These are phyloP conservation scores for Holacanthella duospinosa DNA, from an alignment of 2,888 invertebrate species.

Conservation along the genomic window DNA sequence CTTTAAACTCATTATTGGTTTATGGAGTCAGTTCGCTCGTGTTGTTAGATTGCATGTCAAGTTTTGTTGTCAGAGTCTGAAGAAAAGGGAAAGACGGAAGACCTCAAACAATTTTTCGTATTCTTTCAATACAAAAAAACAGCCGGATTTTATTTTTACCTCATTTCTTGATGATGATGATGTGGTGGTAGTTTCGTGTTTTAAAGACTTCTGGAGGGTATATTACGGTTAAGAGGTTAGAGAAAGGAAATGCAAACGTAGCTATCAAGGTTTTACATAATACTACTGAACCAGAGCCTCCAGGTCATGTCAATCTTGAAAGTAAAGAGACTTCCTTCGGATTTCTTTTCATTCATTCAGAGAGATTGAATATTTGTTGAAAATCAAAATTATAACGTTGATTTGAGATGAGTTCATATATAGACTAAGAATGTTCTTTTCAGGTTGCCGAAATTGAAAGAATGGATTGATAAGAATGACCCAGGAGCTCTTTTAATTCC, in stretches of 20 bases:
- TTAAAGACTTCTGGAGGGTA: background rate
- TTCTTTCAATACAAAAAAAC: background rate
- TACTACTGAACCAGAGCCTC: background rate
- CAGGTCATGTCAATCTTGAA: background rate
- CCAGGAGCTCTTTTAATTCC: constrained; percentile 88
- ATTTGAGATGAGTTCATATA: too few species aligned
- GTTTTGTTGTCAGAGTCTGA: background rate
- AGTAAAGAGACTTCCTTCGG: background rate
- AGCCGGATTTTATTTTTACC: background rate
- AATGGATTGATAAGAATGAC: constrained; percentile 96
- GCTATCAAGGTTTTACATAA: background rate
- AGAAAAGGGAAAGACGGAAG: background rate
- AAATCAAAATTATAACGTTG: too few species aligned
- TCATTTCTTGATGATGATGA: background rate
- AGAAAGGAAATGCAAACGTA: background rate
- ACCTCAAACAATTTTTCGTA: constrained; percentile 1
- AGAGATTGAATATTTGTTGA: too few species aligned
- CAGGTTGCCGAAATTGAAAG: constrained; percentile 91
- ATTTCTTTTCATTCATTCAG: background rate
- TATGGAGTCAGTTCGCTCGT: constrained; percentile 7
- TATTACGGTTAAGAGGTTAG: background rate
- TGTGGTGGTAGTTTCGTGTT: background rate
- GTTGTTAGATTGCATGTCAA: constrained; percentile 1
- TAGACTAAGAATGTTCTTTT: constrained; percentile 11
- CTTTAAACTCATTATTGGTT: constrained; percentile 5